Evolutionary conservation across 2,113 vertebrate species (phyloP), one percentile per base, ranked within the genome.

Genomic region (Brachypodius melanocephalos): DNA sequence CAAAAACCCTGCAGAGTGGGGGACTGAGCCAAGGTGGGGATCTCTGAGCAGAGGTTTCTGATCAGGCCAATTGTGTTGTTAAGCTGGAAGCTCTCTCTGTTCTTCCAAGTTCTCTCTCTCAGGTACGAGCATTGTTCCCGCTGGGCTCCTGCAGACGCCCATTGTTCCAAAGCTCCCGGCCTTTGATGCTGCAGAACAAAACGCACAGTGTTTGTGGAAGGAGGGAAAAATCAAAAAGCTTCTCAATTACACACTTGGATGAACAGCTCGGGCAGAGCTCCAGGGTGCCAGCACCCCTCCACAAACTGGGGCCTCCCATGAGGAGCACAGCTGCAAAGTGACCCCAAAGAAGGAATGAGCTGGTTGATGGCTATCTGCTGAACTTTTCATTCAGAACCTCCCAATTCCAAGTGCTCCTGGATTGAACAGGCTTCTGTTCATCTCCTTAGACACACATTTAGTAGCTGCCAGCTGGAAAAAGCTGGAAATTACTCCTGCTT

Each of bases 141-240:
- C 49, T 3, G 29, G 52, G 69, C 94, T 95, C 76, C 73, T 61
- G 69, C 88, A 89, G 88, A 31, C 1, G 0, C 79, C 79, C 85
- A 96, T 97, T 97, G 97, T 97, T 94, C 88, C 19, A 7, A 5
- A 77, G 89, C 88, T 91, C 83, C 72, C 3, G 4, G 85, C 52
- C 93, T 97, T 96, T 96, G 95, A 96, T 96, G 94, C 92, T 89
- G 84, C 42, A 21, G 96, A 94, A 95, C 95, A 97, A 96, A 97
- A 96, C 0, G 28, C 61, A 48, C 92, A 77, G 90, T 95, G 88
- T 95, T 95, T 95, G 90, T 85, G 66, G 80, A 91, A 88, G 84
- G 78, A 94, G 91, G 72, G 78, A 88, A 94, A 94, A 92, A 86
- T 38, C 59, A 83, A 77, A 94, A 94, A 77, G 59, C 72, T 91